Evolutionary conservation across 2,113 vertebrate genomes (phyloP).

Genomic region (Anser cygnoides): DNA sequence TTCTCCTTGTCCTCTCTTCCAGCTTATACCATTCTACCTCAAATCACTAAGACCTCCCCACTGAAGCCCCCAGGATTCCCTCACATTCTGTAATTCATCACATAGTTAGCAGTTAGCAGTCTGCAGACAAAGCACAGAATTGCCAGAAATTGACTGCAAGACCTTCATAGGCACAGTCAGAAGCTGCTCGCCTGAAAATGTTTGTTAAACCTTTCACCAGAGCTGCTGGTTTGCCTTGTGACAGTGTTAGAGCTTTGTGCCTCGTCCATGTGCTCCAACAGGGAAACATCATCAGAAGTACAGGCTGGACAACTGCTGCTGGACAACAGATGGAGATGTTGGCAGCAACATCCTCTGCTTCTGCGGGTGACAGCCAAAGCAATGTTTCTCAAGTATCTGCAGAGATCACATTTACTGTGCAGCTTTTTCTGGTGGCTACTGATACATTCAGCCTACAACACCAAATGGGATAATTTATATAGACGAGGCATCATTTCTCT

Average conservation of each 20-base stretch:
- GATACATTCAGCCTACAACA: neutral
- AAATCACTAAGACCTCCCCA: neutral
- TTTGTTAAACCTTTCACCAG: neutral
- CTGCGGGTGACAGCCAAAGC: neutral
- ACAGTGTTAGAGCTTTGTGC: neutral
- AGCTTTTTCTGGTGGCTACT: neutral
- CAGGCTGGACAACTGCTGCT: neutral
- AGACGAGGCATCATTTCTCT: neutral
- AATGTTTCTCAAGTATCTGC: neutral
- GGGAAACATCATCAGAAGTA: neutral
- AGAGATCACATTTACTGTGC: neutral
- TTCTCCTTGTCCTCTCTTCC: neutral
- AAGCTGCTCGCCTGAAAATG: neutral
- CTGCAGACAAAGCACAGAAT: neutral
- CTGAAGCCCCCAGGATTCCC: neutral
- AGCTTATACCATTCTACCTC: neutral
- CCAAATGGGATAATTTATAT: neutral
- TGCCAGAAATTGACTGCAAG: neutral
- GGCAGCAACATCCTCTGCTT: neutral
- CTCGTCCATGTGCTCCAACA: neutral
- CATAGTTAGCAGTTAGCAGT: neutral
- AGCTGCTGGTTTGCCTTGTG: neutral
- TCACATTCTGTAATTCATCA: neutral
- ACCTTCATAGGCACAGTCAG: neutral
- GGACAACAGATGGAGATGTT: conserved; percentile 15